Evolutionary conservation across 2,888 invertebrate genomes (phyloP).

Genomic region (Stenurella melanura): DNA sequence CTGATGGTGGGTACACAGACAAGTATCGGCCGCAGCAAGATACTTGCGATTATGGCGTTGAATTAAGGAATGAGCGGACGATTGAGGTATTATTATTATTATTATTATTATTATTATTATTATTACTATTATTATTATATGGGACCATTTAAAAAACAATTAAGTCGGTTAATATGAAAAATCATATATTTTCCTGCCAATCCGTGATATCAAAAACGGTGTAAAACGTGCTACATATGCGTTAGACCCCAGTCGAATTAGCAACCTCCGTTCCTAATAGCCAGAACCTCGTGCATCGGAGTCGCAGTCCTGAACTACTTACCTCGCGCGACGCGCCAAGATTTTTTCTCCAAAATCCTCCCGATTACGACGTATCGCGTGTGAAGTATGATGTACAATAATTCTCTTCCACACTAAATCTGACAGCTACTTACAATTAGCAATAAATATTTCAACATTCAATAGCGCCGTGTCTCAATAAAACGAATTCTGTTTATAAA

Average conservation of each 20-base stretch:
- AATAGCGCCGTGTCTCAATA: background rate
- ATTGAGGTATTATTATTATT: too few relatives aligned
- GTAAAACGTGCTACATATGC: background rate
- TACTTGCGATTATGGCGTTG: too few relatives aligned
- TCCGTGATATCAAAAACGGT: too few relatives aligned
- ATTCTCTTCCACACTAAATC: background rate
- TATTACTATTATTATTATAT: too few relatives aligned
- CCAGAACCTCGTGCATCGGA: constrained; percentile 22
- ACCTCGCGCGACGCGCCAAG: constrained; percentile 25
- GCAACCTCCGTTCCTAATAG: background rate
- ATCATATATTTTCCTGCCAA: too few relatives aligned
- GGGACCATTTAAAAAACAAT: too few relatives aligned
- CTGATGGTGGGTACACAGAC: too few relatives aligned
- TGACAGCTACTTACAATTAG: background rate
- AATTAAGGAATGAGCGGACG: too few relatives aligned
- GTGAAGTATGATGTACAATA: background rate
- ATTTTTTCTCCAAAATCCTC: constrained; percentile 14
- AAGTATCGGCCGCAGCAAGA: too few relatives aligned
- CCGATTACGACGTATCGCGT: constrained; percentile 12
- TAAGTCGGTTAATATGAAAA: too few relatives aligned
- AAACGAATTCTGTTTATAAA: constrained; percentile 21
- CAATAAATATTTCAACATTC: too few relatives aligned
- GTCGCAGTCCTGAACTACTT: constrained; percentile 24
- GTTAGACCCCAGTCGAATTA: background rate
- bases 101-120: too few relatives aligned